phyloP scores from a whole-genome alignment of 2,888 invertebrate species.

The Junonia oenone region DNA sequence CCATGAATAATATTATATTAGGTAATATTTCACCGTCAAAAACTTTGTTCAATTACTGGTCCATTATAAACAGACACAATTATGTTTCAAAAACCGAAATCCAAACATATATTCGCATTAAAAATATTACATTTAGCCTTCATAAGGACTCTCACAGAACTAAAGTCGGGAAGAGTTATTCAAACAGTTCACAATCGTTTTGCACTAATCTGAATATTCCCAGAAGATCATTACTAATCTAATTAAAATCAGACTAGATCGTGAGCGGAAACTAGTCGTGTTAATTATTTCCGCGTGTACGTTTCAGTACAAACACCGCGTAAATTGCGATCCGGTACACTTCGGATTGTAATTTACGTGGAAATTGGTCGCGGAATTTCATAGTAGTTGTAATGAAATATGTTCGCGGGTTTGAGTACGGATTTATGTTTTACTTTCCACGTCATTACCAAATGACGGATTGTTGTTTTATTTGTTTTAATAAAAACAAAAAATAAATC shows the following conservation, averaged over 20 bases:
- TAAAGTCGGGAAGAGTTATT: no score
- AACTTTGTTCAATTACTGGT: no score
- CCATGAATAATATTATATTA: no score
- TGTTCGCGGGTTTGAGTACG: conserved; percentile 10
- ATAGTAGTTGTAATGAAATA: conserved; percentile 18
- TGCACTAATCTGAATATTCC: neutral
- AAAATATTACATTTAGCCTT: no score
- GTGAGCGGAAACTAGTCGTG: conserved; percentile 9
- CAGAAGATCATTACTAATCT: neutral
- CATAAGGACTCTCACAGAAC: no score
- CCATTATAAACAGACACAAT: no score
- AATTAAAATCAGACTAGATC: conserved; percentile 12
- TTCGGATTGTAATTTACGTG: conserved; percentile 29
- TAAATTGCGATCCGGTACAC: conserved; percentile 30
- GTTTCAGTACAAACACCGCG: conserved; percentile 30
- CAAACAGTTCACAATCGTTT: neutral
- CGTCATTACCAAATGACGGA: conserved; percentile 2
- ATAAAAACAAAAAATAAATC: neutral
- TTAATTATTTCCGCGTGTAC: conserved; percentile 29
- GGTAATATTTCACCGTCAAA: no score
- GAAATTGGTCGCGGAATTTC: conserved; percentile 28
- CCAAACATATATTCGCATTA: no score
- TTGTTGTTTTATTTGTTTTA: neutral
- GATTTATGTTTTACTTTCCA: neutral
- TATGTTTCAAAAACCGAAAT: no score